phyloP scores from a whole-genome alignment of 2,888 invertebrate genomes.

The Pachliopta kotzebuea region DNA sequence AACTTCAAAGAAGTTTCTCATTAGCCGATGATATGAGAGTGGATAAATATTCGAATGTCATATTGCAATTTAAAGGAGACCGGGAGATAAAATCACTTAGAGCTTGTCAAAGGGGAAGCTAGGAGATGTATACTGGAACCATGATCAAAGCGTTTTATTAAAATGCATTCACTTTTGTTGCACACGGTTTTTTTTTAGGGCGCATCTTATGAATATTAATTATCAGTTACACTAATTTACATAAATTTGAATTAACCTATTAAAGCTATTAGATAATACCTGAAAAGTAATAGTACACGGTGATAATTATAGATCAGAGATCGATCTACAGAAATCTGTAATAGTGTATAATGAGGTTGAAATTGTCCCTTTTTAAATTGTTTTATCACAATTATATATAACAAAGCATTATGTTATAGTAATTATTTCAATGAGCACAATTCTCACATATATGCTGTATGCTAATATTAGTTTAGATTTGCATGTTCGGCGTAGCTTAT shows the following conservation, averaged over 20 bases:
- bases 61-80: slow-evolving; percentile 9
- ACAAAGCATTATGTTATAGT: no score
- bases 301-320: no score
- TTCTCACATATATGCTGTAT: background rate
- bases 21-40: slow-evolving; percentile 4
- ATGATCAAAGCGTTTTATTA: background rate
- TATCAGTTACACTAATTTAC: background rate
- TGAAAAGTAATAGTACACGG: no score
- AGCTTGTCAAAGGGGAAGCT: background rate
- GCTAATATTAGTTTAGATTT: background rate
- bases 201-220: background rate
- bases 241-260: background rate
- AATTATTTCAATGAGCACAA: background rate
- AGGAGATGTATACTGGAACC: background rate
- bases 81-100: background rate
- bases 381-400: no score
- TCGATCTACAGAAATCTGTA: no score
- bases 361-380: no score
- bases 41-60: slow-evolving; percentile 2
- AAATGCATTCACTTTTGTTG: background rate
- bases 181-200: background rate
- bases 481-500: background rate
- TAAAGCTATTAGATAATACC: no score
- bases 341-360: no score
- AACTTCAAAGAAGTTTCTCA: slow-evolving; percentile 18